Conservation (phyloP, 2,888 invertebrate genomes). For the Leistus spinibarbis region DNA sequence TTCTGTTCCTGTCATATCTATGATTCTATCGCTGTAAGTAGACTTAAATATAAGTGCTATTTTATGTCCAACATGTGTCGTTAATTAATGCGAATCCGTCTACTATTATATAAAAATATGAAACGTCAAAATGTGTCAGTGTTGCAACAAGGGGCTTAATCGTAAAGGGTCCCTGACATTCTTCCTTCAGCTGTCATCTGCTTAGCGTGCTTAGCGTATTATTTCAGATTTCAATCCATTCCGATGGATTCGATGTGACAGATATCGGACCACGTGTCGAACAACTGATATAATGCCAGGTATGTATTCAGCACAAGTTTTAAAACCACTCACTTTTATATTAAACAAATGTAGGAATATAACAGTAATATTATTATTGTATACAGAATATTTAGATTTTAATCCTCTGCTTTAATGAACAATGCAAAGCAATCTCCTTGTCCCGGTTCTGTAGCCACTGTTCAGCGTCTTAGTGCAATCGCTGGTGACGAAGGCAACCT, state of each 20-base stretch:
- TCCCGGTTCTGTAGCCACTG: not conserved
- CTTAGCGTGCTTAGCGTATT: not conserved
- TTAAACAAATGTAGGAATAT: too few relatives aligned
- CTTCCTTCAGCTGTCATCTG: slow-evolving; percentile 30
- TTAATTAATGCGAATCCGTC: not conserved
- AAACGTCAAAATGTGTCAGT: slow-evolving; percentile 15
- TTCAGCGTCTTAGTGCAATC: not conserved
- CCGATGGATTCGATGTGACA: not conserved
- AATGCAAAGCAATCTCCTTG: not conserved
- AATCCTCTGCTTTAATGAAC: not conserved
- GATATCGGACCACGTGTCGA: not conserved
- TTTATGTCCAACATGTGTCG: not conserved
- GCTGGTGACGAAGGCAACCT: not conserved
- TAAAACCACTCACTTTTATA: not conserved
- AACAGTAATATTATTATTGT: too few relatives aligned
- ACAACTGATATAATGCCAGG: not conserved
- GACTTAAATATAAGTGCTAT: not conserved
- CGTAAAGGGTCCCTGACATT: slow-evolving; percentile 18
- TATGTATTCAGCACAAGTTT: not conserved
- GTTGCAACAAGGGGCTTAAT: slow-evolving; percentile 18
- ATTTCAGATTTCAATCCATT: not conserved
- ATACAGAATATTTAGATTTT: too few relatives aligned
- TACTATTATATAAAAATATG: slow-evolving; percentile 6
- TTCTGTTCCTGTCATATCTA: not conserved
- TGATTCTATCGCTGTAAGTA: not conserved